Base-by-base conservation (phyloP, 30 jellyfish, hydroid and myxozoan genomes). In the Nemopilema nomurai region DNA sequence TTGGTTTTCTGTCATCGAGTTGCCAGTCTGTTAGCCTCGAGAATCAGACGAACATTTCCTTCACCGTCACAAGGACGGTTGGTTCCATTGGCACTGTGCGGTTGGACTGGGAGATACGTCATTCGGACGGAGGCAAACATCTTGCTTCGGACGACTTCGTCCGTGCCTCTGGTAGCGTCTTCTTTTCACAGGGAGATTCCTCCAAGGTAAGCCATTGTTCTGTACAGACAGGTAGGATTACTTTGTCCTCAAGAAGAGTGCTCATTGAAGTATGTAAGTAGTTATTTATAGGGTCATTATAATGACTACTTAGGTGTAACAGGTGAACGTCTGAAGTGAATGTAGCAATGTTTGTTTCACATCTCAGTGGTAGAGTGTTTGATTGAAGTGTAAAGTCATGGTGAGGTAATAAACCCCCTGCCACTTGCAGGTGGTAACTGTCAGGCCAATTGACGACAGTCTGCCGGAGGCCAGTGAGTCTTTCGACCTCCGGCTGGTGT, bases 71-170 rank as follows among this genome's bases (percentile, higher is more conserved):
- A 17, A 81, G 98, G 80, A 71, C 85, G 1, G 49, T 65, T 16
- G 92, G 95, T 0, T 73, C 88, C 22, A 76, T 87, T 77, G 96
- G 92, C 25, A 18, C 22, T 6, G 96, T 92, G 53, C 74, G 52
- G 19, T 83, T 92, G 29, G 76, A 79, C 57, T 92, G 98, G 98
- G 91, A 81, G 53, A 74, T 91, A 1, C 79, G 81, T 64, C 80
- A 67, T 1, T 19, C 18, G 33, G 67, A 41, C 32, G 67, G 67
- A 23, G 73, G 90, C n/a, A 41, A 65, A 0, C 79, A 62, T 19
- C 32, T 87, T 29, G 96, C 98, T 20, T 16, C 89, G 4, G 76
- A 67, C 22, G 98, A 92, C 78, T 92, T 92, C 76, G 52, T 18
- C 18, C 26, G 62, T 23, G 88, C 98, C 9, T 71, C 68, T 33